Base-by-base conservation (phyloP, 1,140 invertebrate genomes). In the Spodoptera litura region DNA sequence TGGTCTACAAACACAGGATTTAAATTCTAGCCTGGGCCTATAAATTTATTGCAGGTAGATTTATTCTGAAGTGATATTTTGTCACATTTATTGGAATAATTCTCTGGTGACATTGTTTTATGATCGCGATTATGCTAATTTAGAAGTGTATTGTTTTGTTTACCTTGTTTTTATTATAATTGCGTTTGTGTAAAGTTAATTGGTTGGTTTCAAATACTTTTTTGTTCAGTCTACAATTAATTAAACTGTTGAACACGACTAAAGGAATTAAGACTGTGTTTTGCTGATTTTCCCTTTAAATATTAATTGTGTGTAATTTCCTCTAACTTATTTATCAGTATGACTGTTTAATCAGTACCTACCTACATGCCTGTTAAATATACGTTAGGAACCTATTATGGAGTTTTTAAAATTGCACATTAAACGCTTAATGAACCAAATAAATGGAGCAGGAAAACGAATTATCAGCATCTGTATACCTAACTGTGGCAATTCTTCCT, bases 21-120 rank as follows among this genome's bases (percentile, higher is more conserved):
- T 91, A 89, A 89, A 91, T 93, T 91, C 84, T 88, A 89, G 81
- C 81, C 79, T 84, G 85, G 83, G 78, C 80, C 81, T 87, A 92
- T 92, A 91, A 92, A 89, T 93, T 87, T 84, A 89, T 88, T 84
- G 78, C 35, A 78, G 78, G 44, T 83, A 81, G 75, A 86, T 86
- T 86, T 88, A 87, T 87, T 82, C 83, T 85, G 81, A 85, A 87
- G 82, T 88, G 86, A 87, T 89, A 89, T 86, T 89, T 89, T 90
- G 89, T 91, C 90, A 90, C 87, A 86, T 87, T 87, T 87, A 88
- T 91, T 87, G 79, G 83, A 85, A 89, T 87, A 79, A 87, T 88
- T 82, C 86, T 87, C 85, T 86, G 87, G 82, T 85, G 84, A 87
- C 82, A 86, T 82, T 86, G 82, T 82, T 88, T 86, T 88, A 87